Evolutionary conservation across 2,888 invertebrate species (phyloP).

Genomic region (Siphonodentalium dalli): DNA sequence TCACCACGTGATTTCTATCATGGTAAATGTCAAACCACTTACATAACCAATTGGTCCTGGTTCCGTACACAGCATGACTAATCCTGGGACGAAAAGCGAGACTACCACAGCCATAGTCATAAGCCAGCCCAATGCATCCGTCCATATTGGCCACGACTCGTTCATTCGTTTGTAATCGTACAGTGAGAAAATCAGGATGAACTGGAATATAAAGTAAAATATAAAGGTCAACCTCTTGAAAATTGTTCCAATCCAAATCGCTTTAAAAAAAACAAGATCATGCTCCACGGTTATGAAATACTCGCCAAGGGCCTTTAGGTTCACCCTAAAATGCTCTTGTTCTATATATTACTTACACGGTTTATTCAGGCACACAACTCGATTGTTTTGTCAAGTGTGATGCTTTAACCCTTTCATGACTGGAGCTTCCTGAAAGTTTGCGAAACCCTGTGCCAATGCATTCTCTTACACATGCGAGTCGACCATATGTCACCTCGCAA

Average conservation of each 20-base stretch:
- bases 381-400: no score
- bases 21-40: conserved; percentile 8
- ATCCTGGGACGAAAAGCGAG: conserved; percentile 43
- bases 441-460: no score
- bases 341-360: no score
- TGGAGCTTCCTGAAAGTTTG: no score
- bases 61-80: conserved; percentile 34
- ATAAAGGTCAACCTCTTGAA: conserved; percentile 1
- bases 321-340: no score
- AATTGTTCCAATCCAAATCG: background rate
- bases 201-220: conserved; percentile 66
- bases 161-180: conserved; percentile 53
- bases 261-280: background rate
- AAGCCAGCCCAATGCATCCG: conserved; percentile 59
- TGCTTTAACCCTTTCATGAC: no score
- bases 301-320: no score
- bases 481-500: no score
- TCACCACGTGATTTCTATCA: no score
- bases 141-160: conserved; percentile 52
- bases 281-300: background rate
- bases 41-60: conserved; percentile 32
- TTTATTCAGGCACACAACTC: no score
- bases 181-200: conserved; percentile 65
- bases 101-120: conserved; percentile 54
- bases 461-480: no score